A percentile compares a stretch with the other conserved stretches of the same genome.
phyloP scores from a whole-genome alignment of 23 tunicate species.

The Aplidium turbinatum region DNA sequence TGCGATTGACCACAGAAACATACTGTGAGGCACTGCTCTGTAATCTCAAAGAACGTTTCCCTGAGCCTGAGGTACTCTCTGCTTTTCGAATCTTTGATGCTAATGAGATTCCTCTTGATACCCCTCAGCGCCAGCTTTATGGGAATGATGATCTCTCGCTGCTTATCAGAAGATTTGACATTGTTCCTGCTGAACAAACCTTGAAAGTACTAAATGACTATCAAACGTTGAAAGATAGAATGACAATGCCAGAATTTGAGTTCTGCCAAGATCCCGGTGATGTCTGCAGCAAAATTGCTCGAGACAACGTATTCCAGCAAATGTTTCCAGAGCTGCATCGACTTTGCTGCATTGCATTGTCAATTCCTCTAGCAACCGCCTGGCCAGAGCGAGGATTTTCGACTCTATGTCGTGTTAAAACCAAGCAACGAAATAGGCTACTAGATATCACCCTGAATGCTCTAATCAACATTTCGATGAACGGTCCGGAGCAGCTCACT shows the following conservation, averaged over 20 bases:
- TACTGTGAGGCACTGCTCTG: constrained; percentile 31
- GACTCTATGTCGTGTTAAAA: constrained; percentile 18
- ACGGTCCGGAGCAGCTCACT: constrained; percentile 40
- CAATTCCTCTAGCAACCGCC: constrained; percentile 23
- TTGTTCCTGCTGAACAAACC: constrained; percentile 8
- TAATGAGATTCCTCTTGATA: constrained; percentile 18
- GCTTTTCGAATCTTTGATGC: constrained; percentile 27
- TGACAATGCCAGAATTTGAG: constrained; percentile 21
- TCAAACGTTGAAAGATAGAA: constrained; percentile 23
- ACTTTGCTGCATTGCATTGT: constrained; percentile 6
- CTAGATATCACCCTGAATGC: constrained; percentile 37
- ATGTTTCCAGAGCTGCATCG: constrained; percentile 7
- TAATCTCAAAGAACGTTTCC: constrained; percentile 19
- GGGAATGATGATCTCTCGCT: constrained; percentile 2
- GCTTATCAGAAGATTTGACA: too few relatives aligned
- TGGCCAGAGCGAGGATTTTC: constrained; percentile 24
- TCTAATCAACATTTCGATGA: constrained; percentile 37
- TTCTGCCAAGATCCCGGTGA: constrained; percentile 45
- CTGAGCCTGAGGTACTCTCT: too few relatives aligned
- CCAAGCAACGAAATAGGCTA: constrained; percentile 27
- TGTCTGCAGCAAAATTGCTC: constrained; percentile 47
- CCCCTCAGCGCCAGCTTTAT: constrained; percentile 9
- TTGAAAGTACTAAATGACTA: constrained; percentile 10
- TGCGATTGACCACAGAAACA: constrained; percentile 16
- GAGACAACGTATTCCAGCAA: constrained; percentile 35